Conservation (phyloP, 2,797 vertebrate genomes). For the Coilia nasus region DNA sequence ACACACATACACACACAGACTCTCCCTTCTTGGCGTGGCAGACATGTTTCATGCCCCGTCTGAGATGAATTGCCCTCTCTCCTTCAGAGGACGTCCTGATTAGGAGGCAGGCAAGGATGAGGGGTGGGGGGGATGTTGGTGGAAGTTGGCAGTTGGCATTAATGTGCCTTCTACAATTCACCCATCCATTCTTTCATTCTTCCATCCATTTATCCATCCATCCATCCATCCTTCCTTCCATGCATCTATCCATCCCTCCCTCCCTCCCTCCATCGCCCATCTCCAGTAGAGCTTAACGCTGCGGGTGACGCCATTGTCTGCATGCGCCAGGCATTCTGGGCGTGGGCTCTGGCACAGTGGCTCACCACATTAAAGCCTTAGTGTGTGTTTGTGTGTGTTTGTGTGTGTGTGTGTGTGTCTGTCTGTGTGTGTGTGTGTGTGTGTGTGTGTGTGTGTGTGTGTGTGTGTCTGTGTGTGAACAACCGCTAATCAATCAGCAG, state of each 20-base stretch:
- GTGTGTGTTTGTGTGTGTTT: neutral
- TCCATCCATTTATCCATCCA: neutral
- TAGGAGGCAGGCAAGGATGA: neutral
- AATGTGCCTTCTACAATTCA: no score
- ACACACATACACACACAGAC: neutral
- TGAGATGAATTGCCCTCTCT: neutral
- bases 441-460: neutral
- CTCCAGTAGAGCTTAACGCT: neutral
- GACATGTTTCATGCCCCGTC: neutral
- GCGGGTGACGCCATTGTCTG: conserved; percentile 6
- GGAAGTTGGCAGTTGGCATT: neutral
- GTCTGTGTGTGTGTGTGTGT: neutral
- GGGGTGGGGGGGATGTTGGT: no score
- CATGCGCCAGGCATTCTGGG: neutral
- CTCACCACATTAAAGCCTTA: neutral
- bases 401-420: neutral
- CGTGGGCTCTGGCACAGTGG: conserved; percentile 8
- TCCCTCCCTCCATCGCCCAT: conserved; percentile 9
- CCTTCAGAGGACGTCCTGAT: neutral
- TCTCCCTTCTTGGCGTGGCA: neutral
- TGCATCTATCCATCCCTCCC: neutral
- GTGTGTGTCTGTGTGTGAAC: neutral
- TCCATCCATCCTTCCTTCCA: neutral
- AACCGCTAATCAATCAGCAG: conserved; percentile 15
- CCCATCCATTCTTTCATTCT: no score